Base-by-base conservation (phyloP, 2,797 vertebrate species). In the Halcyon badia region DNA sequence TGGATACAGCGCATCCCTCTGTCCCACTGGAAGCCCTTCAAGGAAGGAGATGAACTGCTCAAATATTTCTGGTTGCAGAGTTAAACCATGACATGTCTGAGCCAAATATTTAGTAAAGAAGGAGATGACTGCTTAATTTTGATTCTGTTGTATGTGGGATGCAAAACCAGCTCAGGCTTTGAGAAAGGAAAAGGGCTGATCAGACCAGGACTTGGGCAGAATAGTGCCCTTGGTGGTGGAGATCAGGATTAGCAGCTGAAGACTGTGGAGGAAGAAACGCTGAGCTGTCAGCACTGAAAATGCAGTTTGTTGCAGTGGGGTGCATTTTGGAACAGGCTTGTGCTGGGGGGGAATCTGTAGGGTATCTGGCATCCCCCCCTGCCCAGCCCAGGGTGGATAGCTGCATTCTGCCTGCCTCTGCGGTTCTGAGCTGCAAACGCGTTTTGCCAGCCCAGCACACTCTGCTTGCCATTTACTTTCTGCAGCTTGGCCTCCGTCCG, bases 401-500 rank as follows among this genome's bases (percentile, higher is more conserved):
- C 33, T 20, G 18, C 4, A 7, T 57, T 61, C 48, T 49, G 1
- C 33, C 19, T 1, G 8, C 26, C 33, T 15, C 8, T 1, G 22
- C 57, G 42, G 31, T 26, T 58, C 22, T 42, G 54, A 33, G 8
- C 24, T 7, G 33, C 19, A 5, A 46, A 66, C 6, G 28, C 17
- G 52, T 14, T 56, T 44, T 1, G n/a, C 60, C 35, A 21, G 49
- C 89, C 71, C 2, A 0, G 11, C 2, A 0, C 0, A 3, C 66
- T 52, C 71, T 28, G 56, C 60, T 77, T 5, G 51, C 79, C 75
- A 2, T 70, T 94, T 95, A 98, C 98, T 94, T 98, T 96, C 94
- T 98, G 94, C 42, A 98, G 97, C 72, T 25, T 88, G 87, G 96
- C 97, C 90, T 97, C 76, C 0, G 96, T 98, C 13, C 97, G 96